phyloP scores from a whole-genome alignment of 2,888 invertebrate genomes.

The Thereva unica region DNA sequence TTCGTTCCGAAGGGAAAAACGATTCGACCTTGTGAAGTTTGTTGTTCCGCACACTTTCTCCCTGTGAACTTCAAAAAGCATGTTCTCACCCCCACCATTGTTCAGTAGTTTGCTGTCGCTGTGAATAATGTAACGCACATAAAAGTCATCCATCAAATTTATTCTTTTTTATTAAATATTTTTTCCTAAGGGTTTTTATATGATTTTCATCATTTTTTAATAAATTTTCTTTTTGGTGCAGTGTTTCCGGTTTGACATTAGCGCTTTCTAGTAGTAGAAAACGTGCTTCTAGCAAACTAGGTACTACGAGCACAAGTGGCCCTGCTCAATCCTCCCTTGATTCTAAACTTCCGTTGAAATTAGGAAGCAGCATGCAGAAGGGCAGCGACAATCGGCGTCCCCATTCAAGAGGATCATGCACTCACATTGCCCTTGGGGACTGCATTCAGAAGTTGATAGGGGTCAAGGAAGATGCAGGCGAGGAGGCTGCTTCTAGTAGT shows the following conservation, averaged over 20 bases:
- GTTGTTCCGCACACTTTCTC: too few relatives aligned
- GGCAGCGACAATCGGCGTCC: background rate
- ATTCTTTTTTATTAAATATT: background rate
- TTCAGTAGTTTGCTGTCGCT: too few relatives aligned
- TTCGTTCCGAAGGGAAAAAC: too few relatives aligned
- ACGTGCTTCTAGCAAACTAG: conserved; percentile 31
- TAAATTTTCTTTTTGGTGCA: conserved; percentile 38
- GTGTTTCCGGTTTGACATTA: conserved; percentile 48
- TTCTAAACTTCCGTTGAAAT: background rate
- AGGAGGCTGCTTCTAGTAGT: background rate
- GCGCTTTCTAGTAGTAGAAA: conserved; percentile 46
- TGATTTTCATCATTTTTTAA: conserved; percentile 16
- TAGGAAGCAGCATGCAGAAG: background rate
- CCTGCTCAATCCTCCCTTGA: background rate
- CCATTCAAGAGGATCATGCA: background rate
- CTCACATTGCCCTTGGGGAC: conserved; percentile 28
- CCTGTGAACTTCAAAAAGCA: too few relatives aligned
- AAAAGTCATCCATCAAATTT: too few relatives aligned
- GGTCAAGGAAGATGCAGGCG: conserved; percentile 2
- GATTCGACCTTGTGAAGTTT: too few relatives aligned
- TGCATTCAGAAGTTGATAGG: conserved; percentile 23
- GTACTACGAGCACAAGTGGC: too few relatives aligned
- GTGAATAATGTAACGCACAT: too few relatives aligned
- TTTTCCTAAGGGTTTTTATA: background rate
- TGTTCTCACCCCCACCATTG: too few relatives aligned